Evolutionary conservation across 1,140 invertebrate species (phyloP).

Genomic region (Conopomorpha cramerella): DNA sequence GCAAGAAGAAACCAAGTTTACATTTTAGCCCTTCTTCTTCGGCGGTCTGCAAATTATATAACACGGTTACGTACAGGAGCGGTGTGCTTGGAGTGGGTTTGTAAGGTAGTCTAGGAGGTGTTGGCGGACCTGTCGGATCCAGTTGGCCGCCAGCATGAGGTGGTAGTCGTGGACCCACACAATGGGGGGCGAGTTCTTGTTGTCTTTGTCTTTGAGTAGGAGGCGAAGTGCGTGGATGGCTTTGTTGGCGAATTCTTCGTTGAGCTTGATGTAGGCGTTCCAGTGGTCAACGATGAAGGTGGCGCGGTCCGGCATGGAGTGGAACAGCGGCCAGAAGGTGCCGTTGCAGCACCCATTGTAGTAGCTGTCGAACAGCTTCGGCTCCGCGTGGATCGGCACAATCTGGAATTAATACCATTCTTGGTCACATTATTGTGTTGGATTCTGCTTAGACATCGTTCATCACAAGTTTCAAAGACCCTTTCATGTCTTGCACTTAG

Average conservation of each 20-base stretch:
- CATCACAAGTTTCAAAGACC: too few species aligned
- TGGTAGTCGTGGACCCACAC: constrained; percentile 94
- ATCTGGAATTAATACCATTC: too few species aligned
- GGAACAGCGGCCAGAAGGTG: constrained; percentile 90
- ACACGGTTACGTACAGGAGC: too few species aligned
- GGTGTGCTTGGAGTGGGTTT: too few species aligned
- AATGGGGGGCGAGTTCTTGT: constrained; percentile 67
- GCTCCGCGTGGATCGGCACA: constrained; percentile 77
- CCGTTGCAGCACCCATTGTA: constrained; percentile 93
- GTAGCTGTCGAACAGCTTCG: constrained; percentile 78
- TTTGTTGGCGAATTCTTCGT: constrained; percentile 80
- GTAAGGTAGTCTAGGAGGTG: too few species aligned
- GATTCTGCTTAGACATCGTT: too few species aligned
- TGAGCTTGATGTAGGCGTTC: constrained; percentile 80
- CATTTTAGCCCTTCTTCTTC: constrained; percentile 78
- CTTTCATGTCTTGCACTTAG: too few species aligned
- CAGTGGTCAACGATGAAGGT: constrained; percentile 81
- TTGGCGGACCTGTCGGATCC: constrained; percentile 86
- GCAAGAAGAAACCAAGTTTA: constrained; percentile 88
- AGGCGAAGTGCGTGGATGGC: constrained; percentile 75
- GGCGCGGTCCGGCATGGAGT: constrained; percentile 84
- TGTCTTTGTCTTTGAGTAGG: constrained; percentile 63
- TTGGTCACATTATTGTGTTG: too few species aligned
- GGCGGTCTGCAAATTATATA: too few species aligned
- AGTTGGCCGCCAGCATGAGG: constrained; percentile 87